Base-by-base conservation (phyloP, 2,888 invertebrate species). In the Agapetus fuscipes region DNA sequence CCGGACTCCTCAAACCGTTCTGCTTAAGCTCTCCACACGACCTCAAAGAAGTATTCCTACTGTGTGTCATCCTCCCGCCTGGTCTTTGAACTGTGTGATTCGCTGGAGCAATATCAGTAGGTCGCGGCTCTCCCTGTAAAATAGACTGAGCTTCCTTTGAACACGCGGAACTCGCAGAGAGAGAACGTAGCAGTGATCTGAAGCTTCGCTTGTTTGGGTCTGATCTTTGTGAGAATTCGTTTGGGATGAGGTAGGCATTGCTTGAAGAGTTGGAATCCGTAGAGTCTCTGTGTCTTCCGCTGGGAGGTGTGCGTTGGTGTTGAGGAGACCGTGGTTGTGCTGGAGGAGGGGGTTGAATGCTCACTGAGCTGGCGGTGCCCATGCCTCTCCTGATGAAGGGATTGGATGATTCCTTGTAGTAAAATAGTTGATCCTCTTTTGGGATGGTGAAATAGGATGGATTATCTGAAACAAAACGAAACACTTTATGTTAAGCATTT, bases 371-470 rank as follows among this genome's bases (percentile, higher is more conserved):
- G 25, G 29, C 9, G 7, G 30, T 13, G 16, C 36, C 30, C 39
- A 44, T 32, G 9, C 16, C 38, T 11, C 12, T 16, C 20, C 46
- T 45, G 1, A 52, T 50, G 41, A 56, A 55, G 14, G 57, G 38
- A 49, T 59, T 42, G 50, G 59, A 43, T 52, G 60, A 39, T 42
- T 53, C 53, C 47, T 43, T 38, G 36, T 35, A 28, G 30, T 43
- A 42, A 45, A 46, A 42, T n/a, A n/a, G n/a, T n/a, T 50, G 40
- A 32, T 56, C 53, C 45, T 56, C 70, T 54, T 73, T 68, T 49
- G 74, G 71, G 53, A 82, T 62, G 53, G 80, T 74, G 60, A 84
- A 84, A 59, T 84, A 84, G 46, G 83, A 83, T 30, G 83, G 83
- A 61, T 83, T 84, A 65, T 83, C 83, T 83, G 74, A 50, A 51